Conservation (phyloP, 1,140 invertebrate species). For the Drosophila saltans region DNA sequence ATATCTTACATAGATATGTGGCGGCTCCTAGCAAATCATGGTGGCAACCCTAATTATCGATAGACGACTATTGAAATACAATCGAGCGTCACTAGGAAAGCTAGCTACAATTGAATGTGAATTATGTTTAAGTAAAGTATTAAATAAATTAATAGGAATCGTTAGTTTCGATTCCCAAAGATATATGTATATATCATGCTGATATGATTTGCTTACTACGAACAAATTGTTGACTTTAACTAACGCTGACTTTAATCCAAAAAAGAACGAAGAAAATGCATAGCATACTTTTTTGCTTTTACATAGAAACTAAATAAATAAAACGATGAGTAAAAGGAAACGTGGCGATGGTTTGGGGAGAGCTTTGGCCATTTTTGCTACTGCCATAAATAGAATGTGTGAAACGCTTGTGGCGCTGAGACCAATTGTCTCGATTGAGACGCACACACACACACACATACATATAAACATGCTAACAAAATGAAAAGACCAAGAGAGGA, state of each 20-base stretch:
- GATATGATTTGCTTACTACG: neutral
- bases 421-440: slow-evolving; percentile 72
- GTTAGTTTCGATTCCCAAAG: no score
- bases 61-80: no score
- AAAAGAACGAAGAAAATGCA: neutral
- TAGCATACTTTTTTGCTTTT: slow-evolving; percentile 6
- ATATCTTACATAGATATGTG: no score
- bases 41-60: no score
- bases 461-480: slow-evolving; percentile 5
- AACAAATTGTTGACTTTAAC: neutral
- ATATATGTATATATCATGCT: no score
- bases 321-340: neutral
- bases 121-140: no score
- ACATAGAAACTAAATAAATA: neutral
- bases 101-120: no score
- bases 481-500: neutral
- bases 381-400: slow-evolving; percentile 72
- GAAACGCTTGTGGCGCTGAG: slow-evolving; percentile 65
- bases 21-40: no score
- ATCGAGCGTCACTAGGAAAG: no score
- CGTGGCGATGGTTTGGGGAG: neutral
- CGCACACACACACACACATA: slow-evolving; percentile 22
- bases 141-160: no score
- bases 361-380: neutral
- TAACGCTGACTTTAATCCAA: neutral